phyloP scores from a whole-genome alignment of 2,888 invertebrate genomes.

The Himalopsyche tibetana region DNA sequence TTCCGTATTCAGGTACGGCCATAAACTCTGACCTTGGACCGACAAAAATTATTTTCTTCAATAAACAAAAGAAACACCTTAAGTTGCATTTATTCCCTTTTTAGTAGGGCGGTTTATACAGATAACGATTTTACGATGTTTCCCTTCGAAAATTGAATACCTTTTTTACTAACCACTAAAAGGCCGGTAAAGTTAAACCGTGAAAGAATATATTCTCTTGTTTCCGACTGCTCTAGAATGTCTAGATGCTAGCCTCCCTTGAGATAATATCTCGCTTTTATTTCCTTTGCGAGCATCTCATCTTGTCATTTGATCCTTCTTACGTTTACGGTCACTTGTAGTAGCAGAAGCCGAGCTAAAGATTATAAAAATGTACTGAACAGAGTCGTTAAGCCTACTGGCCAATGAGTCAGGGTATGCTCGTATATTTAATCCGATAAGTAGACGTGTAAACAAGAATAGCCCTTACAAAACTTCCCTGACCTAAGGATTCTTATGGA shows the following conservation, averaged over 20 bases:
- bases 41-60: too few relatives aligned
- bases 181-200: constrained; percentile 21
- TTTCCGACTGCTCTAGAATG: not conserved
- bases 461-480: too few relatives aligned
- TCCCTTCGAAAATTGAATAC: constrained; percentile 11
- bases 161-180: constrained; percentile 26
- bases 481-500: too few relatives aligned
- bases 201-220: not conserved
- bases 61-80: too few relatives aligned
- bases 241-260: not conserved
- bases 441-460: too few relatives aligned
- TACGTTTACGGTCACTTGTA: constrained; percentile 1
- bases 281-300: not conserved
- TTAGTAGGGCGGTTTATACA: not conserved
- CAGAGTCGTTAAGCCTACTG: too few relatives aligned
- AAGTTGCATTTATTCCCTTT: too few relatives aligned
- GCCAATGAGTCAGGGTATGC: too few relatives aligned
- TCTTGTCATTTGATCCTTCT: not conserved
- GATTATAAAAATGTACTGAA: not conserved
- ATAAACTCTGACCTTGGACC: too few relatives aligned
- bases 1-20: too few relatives aligned
- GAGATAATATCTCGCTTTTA: not conserved
- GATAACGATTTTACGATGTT: not conserved
- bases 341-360: not conserved
- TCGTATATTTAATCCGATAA: too few relatives aligned